These are phyloP conservation scores for Geothlypis trichas DNA, from an alignment of 2,113 vertebrate species.

Conservation along the genomic window DNA sequence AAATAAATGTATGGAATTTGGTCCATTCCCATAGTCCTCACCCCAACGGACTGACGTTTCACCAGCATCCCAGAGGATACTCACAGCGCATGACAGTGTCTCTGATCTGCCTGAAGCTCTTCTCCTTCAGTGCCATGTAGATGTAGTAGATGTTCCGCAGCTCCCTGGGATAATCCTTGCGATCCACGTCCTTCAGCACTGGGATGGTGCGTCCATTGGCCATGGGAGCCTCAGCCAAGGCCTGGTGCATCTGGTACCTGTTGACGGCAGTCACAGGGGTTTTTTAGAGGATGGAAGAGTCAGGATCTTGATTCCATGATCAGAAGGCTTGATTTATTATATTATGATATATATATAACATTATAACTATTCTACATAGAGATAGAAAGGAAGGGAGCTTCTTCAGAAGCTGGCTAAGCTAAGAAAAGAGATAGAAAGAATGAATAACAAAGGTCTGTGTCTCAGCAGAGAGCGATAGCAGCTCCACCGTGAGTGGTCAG, in stretches of 20 bases:
- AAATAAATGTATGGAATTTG: rapidly evolving
- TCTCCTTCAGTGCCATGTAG: conserved; percentile 62
- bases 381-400: no score
- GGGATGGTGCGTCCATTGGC: conserved; percentile 85
- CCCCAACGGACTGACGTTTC: rapidly evolving
- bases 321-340: no score
- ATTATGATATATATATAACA: no score
- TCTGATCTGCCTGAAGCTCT: conserved; percentile 75
- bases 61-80: not conserved
- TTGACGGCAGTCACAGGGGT: no score
- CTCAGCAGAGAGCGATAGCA: no score
- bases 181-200: conserved; percentile 71
- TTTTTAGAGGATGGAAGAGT: no score
- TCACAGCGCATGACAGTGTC: conserved; percentile 80
- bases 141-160: conserved; percentile 82
- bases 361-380: no score
- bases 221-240: conserved; percentile 76
- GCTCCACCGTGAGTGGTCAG: no score
- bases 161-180: conserved; percentile 80
- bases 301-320: no score
- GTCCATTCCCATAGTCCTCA: rapidly evolving
- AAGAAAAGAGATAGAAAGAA: no score
- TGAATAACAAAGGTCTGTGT: no score
- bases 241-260: conserved; percentile 89
- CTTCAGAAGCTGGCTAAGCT: no score